Base-by-base conservation (phyloP, 2,113 vertebrate genomes). In the Ctenodactylus gundi region DNA sequence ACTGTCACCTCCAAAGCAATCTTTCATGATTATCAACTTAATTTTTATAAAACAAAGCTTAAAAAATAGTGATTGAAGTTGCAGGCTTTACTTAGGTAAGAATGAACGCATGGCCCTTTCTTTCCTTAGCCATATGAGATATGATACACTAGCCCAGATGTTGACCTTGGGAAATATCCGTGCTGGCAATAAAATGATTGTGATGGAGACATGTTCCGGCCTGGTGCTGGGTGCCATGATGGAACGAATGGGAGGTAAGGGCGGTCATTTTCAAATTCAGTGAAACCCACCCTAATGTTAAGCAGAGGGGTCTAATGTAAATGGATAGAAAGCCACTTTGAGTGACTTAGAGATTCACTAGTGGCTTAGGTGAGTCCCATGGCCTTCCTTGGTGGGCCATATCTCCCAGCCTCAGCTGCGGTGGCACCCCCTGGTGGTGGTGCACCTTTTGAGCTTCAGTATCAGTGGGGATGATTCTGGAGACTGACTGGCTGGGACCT, bases 61-160 rank as follows among this genome's bases (percentile, higher is more conserved):
- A 58, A 84, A 95, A 92, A 93, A 82, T 95, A 27, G 83, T 91
- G 27, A 92, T 68, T 94, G 73, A 93, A 81, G 36, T 41, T 72
- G 13, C 23, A 68, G 78, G 14, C 17, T 58, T 93, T 76, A 31
- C 36, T 85, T 72, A 84, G 75, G 46, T 84, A 44, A 86, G 85
- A 96, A 34, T 94, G 21, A 94, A 58, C 15, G 41, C 75, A 44
- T 88, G 20, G 23, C 23, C 9, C 90, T 90, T 94, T 62, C 95
- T 41, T 84, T 55, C 97, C 67, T 36, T 97, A 99, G 99, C 98
- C 98, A 99, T 97, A 97, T 99, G 97, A 98, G 99, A 1, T 99
- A 99, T 0, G 99, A 99, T 98, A 99, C 99, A 1, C 98, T 99
- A 3, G 99, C 99, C 85, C 99, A 99, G 98, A 99, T 99, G 98